These are phyloP conservation scores for Noctua comes DNA, from an alignment of 2,888 invertebrate species.

Conservation along the genomic window DNA sequence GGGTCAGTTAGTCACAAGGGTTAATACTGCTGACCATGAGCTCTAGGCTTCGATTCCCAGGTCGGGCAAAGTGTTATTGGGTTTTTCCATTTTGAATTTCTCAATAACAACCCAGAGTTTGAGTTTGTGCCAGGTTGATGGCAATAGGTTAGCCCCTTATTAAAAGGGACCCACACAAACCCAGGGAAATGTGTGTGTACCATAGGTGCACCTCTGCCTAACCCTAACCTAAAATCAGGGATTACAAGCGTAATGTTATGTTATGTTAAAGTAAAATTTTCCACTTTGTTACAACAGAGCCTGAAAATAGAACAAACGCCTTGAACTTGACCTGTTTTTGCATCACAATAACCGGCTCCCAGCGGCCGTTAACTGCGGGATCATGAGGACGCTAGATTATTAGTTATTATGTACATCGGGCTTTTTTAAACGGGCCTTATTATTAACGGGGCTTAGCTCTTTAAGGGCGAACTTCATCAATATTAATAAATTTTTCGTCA, in stretches of 20 bases:
- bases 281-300: slow-evolving; percentile 8
- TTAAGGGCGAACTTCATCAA: background rate
- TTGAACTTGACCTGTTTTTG: slow-evolving; percentile 59
- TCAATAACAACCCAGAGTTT: background rate
- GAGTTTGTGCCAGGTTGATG: background rate
- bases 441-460: background rate
- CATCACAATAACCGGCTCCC: slow-evolving; percentile 46
- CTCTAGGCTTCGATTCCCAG: background rate
- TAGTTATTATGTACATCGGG: slow-evolving; percentile 9
- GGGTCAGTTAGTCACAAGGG: background rate
- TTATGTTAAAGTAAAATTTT: slow-evolving; percentile 8
- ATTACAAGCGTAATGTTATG: background rate
- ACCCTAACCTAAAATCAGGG: background rate
- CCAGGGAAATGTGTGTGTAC: background rate
- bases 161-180: no score
- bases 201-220: background rate
- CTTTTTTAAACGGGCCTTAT: slow-evolving; percentile 20
- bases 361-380: slow-evolving; percentile 16
- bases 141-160: background rate
- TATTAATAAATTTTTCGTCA: background rate
- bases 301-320: slow-evolving; percentile 29
- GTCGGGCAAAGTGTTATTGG: background rate
- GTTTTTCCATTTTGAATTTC: background rate
- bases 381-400: slow-evolving; percentile 22
- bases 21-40: background rate